Conservation (phyloP, 2,113 vertebrate genomes). For the Scomber colias region DNA sequence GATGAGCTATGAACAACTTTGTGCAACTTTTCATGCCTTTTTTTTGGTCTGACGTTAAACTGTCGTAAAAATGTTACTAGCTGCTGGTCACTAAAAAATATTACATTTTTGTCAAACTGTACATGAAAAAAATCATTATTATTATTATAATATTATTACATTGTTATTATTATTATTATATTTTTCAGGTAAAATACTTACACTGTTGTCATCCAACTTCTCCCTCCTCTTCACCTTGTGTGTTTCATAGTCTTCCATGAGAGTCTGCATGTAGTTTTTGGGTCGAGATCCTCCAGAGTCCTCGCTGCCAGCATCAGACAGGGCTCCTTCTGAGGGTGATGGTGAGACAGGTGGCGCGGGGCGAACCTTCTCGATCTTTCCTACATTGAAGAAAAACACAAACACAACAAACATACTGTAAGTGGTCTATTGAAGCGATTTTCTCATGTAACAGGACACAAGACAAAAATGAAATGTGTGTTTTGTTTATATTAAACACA, state of each 20-base stretch:
- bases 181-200: constrained; percentile 82
- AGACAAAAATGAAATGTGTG: too few relatives aligned
- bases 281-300: constrained; percentile 90
- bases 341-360: constrained; percentile 88
- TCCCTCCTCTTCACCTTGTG: constrained; percentile 97
- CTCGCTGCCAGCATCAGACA: constrained; percentile 86
- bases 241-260: constrained; percentile 97
- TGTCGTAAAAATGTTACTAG: background rate
- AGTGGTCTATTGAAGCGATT: background rate
- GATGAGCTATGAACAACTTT: background rate
- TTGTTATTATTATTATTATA: background rate
- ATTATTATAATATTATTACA: too few relatives aligned
- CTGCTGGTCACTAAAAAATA: background rate
- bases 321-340: constrained; percentile 89
- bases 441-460: too few relatives aligned
- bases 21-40: background rate
- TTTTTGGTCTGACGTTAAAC: background rate
- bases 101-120: too few relatives aligned
- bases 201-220: constrained; percentile 94
- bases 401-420: too few relatives aligned
- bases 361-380: constrained; percentile 97
- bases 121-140: too few relatives aligned
- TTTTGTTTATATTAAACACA: too few relatives aligned
- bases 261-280: constrained; percentile 98
- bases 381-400: constrained; percentile 72